These are phyloP conservation scores for Hydrotaea cyrtoneurina DNA, from an alignment of 2,888 invertebrate species.

Conservation along the genomic window DNA sequence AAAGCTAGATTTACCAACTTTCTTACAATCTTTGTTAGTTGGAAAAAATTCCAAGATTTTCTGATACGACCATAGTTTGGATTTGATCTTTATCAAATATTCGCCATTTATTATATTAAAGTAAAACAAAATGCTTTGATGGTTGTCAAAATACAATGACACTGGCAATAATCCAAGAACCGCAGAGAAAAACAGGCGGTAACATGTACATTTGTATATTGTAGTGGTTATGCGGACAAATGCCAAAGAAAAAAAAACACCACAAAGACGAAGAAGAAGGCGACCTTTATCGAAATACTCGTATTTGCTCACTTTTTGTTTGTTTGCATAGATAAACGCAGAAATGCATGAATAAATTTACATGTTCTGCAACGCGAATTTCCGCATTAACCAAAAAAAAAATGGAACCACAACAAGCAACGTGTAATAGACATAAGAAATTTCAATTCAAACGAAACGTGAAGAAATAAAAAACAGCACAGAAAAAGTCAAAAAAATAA, in stretches of 20 bases:
- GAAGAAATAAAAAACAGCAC: conserved; percentile 54
- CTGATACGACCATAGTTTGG: no score
- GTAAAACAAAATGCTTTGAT: not conserved
- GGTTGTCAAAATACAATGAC: conserved; percentile 19
- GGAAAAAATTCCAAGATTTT: no score
- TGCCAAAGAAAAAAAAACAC: not conserved
- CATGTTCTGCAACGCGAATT: conserved; percentile 56
- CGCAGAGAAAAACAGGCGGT: conserved; percentile 48
- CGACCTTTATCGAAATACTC: conserved; percentile 40
- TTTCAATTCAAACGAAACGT: conserved; percentile 68
- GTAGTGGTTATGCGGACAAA: conserved; percentile 22
- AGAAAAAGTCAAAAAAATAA: not conserved
- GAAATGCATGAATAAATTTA: conserved; percentile 62
- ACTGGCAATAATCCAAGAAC: conserved; percentile 59
- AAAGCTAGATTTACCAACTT: no score
- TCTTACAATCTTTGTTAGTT: no score
- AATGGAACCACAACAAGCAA: conserved; percentile 42
- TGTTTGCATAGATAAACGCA: conserved; percentile 47
- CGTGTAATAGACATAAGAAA: conserved; percentile 53
- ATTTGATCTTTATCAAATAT: no score
- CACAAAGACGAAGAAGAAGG: not conserved
- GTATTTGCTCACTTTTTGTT: conserved; percentile 36
- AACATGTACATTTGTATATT: conserved; percentile 14
- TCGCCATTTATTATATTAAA: not conserved
- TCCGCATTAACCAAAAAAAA: conserved; percentile 58